Conservation (phyloP, 1,140 invertebrate genomes). For the Anthonomus grandis region DNA sequence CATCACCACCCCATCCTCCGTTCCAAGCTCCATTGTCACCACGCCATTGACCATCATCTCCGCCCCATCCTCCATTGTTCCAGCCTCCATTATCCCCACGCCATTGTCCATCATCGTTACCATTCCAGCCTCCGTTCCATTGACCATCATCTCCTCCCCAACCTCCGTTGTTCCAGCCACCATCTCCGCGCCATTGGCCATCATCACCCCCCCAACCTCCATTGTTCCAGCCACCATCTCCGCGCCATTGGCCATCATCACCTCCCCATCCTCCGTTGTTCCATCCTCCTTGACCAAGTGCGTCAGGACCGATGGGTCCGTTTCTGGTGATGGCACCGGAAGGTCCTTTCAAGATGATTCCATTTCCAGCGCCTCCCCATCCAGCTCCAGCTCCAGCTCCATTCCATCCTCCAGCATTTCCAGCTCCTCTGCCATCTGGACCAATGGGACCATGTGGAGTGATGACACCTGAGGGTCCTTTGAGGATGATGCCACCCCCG, state of each 20-base stretch:
- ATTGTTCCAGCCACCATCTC: slow-evolving; percentile 7
- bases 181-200: slow-evolving; percentile 12
- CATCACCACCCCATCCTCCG: slow-evolving; percentile 21
- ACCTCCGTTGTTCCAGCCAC: no score
- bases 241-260: slow-evolving; percentile 12
- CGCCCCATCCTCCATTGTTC: slow-evolving; percentile 12
- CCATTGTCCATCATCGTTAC: no score
- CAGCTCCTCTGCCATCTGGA: slow-evolving; percentile 25
- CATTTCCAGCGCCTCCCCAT: slow-evolving; percentile 3
- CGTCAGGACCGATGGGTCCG: slow-evolving; percentile 21
- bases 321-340: slow-evolving; percentile 23
- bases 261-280: slow-evolving; percentile 16
- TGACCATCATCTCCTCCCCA: no score
- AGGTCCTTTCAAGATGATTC: slow-evolving; percentile 23
- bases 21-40: slow-evolving; percentile 18
- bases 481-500: slow-evolving; percentile 24
- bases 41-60: slow-evolving; percentile 19
- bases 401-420: no score
- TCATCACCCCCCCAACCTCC: slow-evolving; percentile 18
- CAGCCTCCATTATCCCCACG: no score
- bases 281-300: slow-evolving; percentile 2
- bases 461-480: slow-evolving; percentile 28
- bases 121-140: no score
- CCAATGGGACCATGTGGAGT: slow-evolving; percentile 32
- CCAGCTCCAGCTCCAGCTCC: slow-evolving; percentile 17